Evolutionary conservation across 2,888 invertebrate species (phyloP), one percentile per base, ranked within the genome.

Genomic region (Sphaerophoria taeniata): DNA sequence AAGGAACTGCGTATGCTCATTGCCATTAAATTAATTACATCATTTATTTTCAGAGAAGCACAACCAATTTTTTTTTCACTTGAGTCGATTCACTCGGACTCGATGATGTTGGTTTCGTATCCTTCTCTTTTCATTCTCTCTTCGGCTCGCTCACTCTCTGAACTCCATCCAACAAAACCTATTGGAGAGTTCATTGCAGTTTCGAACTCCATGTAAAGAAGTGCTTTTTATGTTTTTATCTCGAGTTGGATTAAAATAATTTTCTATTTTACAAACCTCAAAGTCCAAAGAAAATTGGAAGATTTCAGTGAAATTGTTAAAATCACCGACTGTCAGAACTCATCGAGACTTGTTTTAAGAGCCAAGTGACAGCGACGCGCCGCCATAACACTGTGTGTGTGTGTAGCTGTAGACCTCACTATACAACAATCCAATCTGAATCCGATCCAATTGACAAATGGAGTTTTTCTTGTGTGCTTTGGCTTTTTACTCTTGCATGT

Each of bases 21-120:
- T 88, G 87, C 88, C 87, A 88, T 88, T 88, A 88, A 77, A 88
- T 82, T 88, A 88, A 88, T 88, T 88, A 88, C 88, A 88, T 88
- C 88, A 88, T 88, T 88, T 86, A 87, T 74, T 87, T 85, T 88
- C 73, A 73, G 61, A 79, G 61, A 65, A 73, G 86, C 63, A 79
- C 63, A 72, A 51, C 65, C 79, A 75, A 81, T 70, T 81, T 63
- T 36, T 11, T 63, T 53, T 31, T 49, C 49, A 36, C 16, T 49
- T 16, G 45, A 31, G 24, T 24, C 24, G 24, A 24, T 24, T 24
- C 24, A 24, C 24, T 24, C 24, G 24, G 24, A 24, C 24, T 24
- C 2, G 24, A 24, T 24, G 24, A 24, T 24, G 24, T 24, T 24
- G 24, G 24, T 24, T 45, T 39, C 45, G 63, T 63, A 49, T 43